Evolutionary conservation across 2,113 vertebrate genomes (phyloP).

Genomic region (Ictalurus punctatus): DNA sequence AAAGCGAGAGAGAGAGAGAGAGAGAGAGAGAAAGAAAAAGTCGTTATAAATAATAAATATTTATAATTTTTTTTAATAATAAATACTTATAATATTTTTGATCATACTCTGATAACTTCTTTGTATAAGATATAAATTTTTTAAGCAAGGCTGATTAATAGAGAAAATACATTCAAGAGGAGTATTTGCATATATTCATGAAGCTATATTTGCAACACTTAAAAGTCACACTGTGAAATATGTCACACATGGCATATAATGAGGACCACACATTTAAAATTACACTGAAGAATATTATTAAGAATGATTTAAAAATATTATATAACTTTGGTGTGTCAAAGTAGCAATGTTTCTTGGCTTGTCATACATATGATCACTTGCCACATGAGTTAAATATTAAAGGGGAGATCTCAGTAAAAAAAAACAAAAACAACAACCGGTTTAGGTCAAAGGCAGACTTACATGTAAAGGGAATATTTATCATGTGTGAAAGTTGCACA

Average conservation of each 20-base stretch:
- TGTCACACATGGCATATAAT: no score
- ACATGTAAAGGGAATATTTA: neutral
- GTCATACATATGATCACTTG: neutral
- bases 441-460: neutral
- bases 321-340: neutral
- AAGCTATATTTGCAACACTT: constrained; percentile 18
- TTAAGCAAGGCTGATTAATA: neutral
- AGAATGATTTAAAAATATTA: neutral
- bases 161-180: constrained; percentile 1
- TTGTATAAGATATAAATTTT: no score
- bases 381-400: neutral
- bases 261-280: neutral
- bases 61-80: no score
- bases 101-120: no score
- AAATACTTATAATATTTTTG: no score
- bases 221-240: neutral
- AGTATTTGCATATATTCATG: constrained; percentile 2
- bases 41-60: no score
- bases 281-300: neutral
- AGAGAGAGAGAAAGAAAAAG: neutral
- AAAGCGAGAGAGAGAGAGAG: neutral
- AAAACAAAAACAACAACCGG: neutral
- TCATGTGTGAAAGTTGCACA: neutral
- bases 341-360: neutral
- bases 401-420: neutral